Percentiles rank a stretch among this genome's conserved stretches.
These are phyloP conservation scores for Diphyllodes magnificus DNA, from an alignment of 2,113 vertebrate genomes.

Conservation along the genomic window DNA sequence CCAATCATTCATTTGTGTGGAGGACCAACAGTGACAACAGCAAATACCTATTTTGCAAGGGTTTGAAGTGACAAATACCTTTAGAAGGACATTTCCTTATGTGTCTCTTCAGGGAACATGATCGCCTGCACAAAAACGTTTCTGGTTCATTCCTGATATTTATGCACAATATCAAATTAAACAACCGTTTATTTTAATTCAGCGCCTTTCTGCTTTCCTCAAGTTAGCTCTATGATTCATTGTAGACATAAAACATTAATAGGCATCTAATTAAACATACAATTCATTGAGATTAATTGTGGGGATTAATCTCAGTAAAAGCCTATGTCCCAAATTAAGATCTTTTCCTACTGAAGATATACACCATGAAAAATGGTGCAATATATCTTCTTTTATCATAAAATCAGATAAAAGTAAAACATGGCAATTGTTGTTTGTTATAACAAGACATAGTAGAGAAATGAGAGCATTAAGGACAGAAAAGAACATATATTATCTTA, in stretches of 20 bases:
- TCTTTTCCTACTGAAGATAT: not conserved
- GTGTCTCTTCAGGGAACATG: not conserved
- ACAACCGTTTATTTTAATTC: not conserved
- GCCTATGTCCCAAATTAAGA: not conserved
- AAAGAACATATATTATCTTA: not conserved
- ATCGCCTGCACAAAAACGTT: not conserved
- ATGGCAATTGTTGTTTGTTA: conserved; percentile 30
- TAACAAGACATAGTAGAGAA: not conserved
- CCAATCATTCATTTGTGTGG: not conserved
- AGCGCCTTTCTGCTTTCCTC: conserved; percentile 1
- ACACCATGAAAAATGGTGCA: not conserved
- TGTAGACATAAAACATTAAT: conserved; percentile 48
- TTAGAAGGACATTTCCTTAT: not conserved
- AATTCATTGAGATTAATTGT: conserved; percentile 54
- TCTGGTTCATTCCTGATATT: not conserved
- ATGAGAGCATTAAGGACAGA: not conserved
- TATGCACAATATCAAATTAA: not conserved
- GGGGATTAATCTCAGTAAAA: conserved; percentile 50
- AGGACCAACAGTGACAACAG: not conserved
- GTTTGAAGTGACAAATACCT: not conserved
- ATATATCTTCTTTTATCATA: conserved; percentile 10
- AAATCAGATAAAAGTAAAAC: conserved; percentile 17
- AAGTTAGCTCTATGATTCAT: conserved; percentile 25
- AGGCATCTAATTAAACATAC: conserved; percentile 56
- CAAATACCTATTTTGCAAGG: not conserved